phyloP scores from a whole-genome alignment of 2,797 vertebrate species.

The Sparus aurata region DNA sequence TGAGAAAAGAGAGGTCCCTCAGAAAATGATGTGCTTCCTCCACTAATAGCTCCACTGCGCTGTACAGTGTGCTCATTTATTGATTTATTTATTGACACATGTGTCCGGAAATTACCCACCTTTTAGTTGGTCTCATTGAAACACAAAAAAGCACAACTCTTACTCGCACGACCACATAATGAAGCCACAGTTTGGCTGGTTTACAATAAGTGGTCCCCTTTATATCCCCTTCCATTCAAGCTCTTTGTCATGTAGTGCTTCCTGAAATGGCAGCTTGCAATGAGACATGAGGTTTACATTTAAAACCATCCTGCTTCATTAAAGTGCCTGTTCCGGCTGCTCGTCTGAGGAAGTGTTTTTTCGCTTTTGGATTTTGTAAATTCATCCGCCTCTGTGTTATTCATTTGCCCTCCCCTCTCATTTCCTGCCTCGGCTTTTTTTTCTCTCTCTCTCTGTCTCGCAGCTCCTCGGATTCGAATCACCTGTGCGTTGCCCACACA shows the following conservation, averaged over 20 bases:
- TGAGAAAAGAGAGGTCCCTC: neutral
- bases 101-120: neutral
- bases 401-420: conserved; percentile 54
- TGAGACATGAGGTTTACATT: conserved; percentile 41
- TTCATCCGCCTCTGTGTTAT: conserved; percentile 40
- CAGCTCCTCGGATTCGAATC: conserved; percentile 59
- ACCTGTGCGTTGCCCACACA: conserved; percentile 59
- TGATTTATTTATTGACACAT: neutral
- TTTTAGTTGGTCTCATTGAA: neutral
- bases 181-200: neutral
- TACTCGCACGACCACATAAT: neutral
- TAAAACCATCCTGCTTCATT: conserved; percentile 41
- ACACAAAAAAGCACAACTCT: neutral
- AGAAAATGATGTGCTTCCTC: neutral
- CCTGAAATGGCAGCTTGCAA: conserved; percentile 34
- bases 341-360: conserved; percentile 34
- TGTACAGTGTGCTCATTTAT: neutral
- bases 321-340: conserved; percentile 21
- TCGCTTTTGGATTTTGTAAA: conserved; percentile 42
- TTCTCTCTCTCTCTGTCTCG: neutral
- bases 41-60: neutral
- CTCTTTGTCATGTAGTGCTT: conserved; percentile 37
- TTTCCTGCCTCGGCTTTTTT: conserved; percentile 49
- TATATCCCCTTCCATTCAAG: neutral
- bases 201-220: neutral